A percentile compares a stretch with the other conserved stretches of the same genome.
Evolutionary conservation across 2,888 invertebrate genomes (phyloP).

Genomic region (Heliconius erato): DNA sequence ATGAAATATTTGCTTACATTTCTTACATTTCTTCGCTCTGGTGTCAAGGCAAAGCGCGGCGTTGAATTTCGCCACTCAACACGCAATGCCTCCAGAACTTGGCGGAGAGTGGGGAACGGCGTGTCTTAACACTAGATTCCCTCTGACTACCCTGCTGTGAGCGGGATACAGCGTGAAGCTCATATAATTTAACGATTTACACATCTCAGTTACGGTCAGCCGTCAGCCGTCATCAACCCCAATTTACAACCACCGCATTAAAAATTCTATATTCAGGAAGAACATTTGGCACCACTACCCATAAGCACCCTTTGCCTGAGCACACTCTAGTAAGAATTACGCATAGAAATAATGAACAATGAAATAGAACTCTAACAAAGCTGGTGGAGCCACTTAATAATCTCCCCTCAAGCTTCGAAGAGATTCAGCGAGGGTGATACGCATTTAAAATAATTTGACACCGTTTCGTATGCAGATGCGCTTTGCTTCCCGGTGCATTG

Average conservation of each 20-base stretch:
- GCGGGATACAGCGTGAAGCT: too few relatives aligned
- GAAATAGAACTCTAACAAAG: conserved; percentile 9
- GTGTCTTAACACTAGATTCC: too few relatives aligned
- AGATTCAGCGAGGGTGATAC: conserved; percentile 23
- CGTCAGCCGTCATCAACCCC: too few relatives aligned
- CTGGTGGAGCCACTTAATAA: conserved; percentile 31
- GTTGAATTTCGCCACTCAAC: too few relatives aligned
- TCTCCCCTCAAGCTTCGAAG: conserved; percentile 16
- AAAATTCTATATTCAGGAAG: not conserved
- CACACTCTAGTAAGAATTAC: conserved; percentile 20
- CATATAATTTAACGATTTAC: too few relatives aligned
- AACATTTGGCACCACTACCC: conserved; percentile 20
- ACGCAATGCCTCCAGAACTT: too few relatives aligned
- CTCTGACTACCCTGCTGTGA: too few relatives aligned
- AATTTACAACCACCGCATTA: not conserved
- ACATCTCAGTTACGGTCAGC: too few relatives aligned
- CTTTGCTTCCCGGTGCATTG: conserved; percentile 34
- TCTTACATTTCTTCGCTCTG: too few relatives aligned
- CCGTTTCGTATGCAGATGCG: conserved; percentile 43
- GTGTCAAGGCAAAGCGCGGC: too few relatives aligned
- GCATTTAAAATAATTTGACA: conserved; percentile 39
- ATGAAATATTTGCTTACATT: too few relatives aligned
- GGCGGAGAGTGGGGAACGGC: too few relatives aligned
- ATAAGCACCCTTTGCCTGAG: conserved; percentile 15
- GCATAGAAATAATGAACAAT: conserved; percentile 26